phyloP scores from a whole-genome alignment of 1,140 invertebrate species.

The Meloidogyne exigua region DNA sequence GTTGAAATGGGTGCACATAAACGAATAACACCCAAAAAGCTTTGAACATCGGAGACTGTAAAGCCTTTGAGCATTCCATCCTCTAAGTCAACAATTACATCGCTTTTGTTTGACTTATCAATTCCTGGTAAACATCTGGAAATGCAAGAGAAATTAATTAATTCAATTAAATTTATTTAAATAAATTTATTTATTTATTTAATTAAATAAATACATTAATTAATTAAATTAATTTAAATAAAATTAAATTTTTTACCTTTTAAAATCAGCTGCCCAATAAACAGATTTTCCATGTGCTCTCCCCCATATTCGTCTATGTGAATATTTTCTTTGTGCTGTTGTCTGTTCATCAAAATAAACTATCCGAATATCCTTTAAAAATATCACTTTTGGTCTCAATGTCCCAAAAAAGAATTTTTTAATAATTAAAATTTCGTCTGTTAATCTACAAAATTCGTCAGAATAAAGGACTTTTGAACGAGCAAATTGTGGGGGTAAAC shows the following conservation, averaged over 20 bases:
- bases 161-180: too few species aligned
- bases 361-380: conserved; percentile 42
- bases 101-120: conserved; percentile 37
- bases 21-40: conserved; percentile 35
- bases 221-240: too few species aligned
- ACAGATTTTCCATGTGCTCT: conserved; percentile 15
- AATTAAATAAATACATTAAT: too few species aligned
- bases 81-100: conserved; percentile 47
- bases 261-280: conserved; percentile 44
- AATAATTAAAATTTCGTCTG: conserved; percentile 66
- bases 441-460: conserved; percentile 41
- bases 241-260: conserved; percentile 22
- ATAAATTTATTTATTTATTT: too few species aligned
- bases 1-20: conserved; percentile 42
- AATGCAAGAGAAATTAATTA: too few species aligned
- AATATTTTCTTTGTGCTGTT: conserved; percentile 32
- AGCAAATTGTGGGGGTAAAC: conserved; percentile 10
- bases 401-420: conserved; percentile 52
- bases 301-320: conserved; percentile 34
- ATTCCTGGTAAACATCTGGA: conserved; percentile 44
- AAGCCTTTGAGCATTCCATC: conserved; percentile 40
- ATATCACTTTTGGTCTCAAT: conserved; percentile 38
- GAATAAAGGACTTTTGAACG: conserved; percentile 34
- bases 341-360: conserved; percentile 44
- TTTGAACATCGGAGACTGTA: conserved; percentile 39